These are phyloP conservation scores for Malurus alboscapulatus DNA, from an alignment of 2,113 vertebrate species.

Conservation along the genomic window DNA sequence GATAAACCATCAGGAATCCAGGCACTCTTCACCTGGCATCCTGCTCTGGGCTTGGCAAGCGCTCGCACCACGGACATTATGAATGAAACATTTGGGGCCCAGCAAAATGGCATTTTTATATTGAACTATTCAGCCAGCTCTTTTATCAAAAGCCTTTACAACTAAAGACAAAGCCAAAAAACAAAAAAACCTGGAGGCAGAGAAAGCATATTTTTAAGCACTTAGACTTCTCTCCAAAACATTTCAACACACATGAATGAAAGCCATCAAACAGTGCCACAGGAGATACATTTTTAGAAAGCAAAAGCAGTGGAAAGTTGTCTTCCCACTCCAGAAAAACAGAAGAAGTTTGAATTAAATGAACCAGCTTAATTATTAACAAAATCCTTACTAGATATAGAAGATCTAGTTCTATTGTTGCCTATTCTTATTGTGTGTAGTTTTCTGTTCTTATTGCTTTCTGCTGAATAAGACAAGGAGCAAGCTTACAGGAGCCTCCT, in stretches of 20 bases:
- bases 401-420: background rate
- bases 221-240: background rate
- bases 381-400: background rate
- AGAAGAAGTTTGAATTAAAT: background rate
- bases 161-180: background rate
- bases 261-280: background rate
- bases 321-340: background rate
- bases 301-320: background rate
- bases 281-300: background rate
- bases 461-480: background rate
- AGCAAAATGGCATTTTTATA: background rate
- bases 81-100: background rate
- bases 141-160: background rate
- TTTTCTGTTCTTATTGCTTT: background rate
- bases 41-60: background rate
- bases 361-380: background rate
- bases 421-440: background rate
- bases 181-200: background rate
- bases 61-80: fast-evolving
- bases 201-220: background rate
- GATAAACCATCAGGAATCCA: background rate
- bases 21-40: background rate
- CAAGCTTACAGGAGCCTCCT: background rate
- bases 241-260: background rate
- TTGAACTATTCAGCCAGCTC: background rate